Evolutionary conservation across 1,140 invertebrate species (phyloP), one percentile per base, ranked within the genome.

Genomic region (Notospermus geniculatus): DNA sequence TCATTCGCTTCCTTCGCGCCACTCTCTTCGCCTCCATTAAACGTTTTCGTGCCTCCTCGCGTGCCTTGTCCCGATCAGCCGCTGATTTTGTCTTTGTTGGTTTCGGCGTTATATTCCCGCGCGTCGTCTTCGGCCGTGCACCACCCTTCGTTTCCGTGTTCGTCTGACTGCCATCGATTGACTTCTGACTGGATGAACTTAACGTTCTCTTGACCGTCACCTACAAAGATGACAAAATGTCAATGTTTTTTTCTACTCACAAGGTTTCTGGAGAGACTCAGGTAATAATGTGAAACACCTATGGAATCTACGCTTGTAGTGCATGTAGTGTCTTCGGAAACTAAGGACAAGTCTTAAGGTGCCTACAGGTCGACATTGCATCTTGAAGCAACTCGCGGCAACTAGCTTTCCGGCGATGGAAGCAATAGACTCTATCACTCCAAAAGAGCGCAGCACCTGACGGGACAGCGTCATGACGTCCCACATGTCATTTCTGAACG

Each of bases 41-140:
- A 70, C 89, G 88, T 66, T 89, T 88, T 62, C 91, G 84, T 29
- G 89, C 88, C 55, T 90, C 88, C 71, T 93, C 91, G 1, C 91
- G 82, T 29, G 88, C 77, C 64, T 82, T 83, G 25, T 36, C 32
- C 15, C 46, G 5, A 50, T 19, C 46, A 19, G 79, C 77, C n/a
- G 81, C 80, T 62, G 81, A 65, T 66, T 80, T 82, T 29, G 79
- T 72, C 73, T 84, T 85, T 54, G 83, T 76, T 15, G 76, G 64
- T 59, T 80, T 65, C 61, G 75, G 72, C 7, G 77, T 73, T 1
- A 73, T 76, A 22, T 77, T 76, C 23, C 74, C 75, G 11, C 72
- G 71, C 15, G 66, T 74, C 57, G 71, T 72, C 59, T 73, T 78
- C 28, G 66, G 57, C 62, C 71, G 76, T 60, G 65, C 32, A 60